These are phyloP conservation scores for Lepidonotus clava DNA, from an alignment of 2,888 invertebrate species.

Conservation along the genomic window DNA sequence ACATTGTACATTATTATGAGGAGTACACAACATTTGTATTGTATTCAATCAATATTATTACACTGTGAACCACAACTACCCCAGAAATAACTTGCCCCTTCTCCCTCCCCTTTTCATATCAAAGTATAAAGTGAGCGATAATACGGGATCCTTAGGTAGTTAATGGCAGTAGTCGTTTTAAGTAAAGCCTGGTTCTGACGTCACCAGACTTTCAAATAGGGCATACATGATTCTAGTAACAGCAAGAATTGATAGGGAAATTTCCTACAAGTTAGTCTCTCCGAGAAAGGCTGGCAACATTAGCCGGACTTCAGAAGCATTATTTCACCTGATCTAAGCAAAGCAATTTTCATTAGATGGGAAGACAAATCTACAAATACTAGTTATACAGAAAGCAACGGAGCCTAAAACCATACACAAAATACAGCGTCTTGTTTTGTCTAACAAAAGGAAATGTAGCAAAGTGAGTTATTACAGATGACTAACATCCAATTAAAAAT, in stretches of 20 bases:
- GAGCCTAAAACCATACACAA: too few species aligned
- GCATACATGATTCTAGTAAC: constrained; percentile 10
- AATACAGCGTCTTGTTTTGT: too few species aligned
- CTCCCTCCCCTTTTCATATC: not conserved
- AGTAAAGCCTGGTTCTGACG: constrained; percentile 3
- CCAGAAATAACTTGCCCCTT: not conserved
- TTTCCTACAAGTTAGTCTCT: not conserved
- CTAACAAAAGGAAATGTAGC: too few species aligned
- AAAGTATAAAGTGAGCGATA: constrained; percentile 48
- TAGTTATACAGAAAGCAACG: too few species aligned
- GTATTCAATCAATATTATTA: constrained; percentile 31
- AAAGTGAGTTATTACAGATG: too few species aligned
- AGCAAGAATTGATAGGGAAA: not conserved
- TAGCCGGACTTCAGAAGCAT: not conserved
- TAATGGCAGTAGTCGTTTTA: constrained; percentile 48
- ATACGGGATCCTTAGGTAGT: not conserved
- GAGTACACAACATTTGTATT: constrained; percentile 29
- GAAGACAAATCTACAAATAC: too few species aligned
- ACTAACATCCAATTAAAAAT: too few species aligned
- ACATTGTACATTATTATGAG: constrained; percentile 39
- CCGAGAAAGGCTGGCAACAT: not conserved
- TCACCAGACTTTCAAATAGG: too few species aligned
- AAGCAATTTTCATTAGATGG: not conserved
- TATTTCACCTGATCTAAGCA: not conserved
- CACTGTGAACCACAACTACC: not conserved